Evolutionary conservation across 1,140 invertebrate genomes (phyloP).

Genomic region (Caerostris extrusa): DNA sequence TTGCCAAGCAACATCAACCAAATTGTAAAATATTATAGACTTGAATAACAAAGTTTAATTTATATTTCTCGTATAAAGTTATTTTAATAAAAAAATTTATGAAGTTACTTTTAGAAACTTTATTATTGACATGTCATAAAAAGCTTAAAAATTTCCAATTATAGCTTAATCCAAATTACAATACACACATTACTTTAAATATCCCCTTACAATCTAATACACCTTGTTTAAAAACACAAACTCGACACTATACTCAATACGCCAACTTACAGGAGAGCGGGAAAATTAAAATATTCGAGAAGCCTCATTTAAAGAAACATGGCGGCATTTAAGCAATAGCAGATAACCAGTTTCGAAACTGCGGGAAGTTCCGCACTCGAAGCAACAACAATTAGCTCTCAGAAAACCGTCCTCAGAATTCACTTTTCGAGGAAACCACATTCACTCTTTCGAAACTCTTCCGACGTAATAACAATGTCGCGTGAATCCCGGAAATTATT

Average conservation of each 20-base stretch:
- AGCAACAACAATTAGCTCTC: neutral
- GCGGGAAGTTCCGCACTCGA: neutral
- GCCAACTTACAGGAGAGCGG: too few relatives aligned
- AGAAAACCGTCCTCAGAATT: neutral
- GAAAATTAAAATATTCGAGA: neutral
- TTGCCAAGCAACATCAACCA: too few relatives aligned
- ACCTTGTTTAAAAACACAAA: neutral
- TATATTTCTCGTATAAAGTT: too few relatives aligned
- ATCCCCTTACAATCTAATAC: neutral
- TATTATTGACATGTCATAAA: too few relatives aligned
- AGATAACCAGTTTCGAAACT: neutral
- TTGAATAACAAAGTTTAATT: too few relatives aligned
- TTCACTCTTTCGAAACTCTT: slow-evolving; percentile 24
- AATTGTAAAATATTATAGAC: too few relatives aligned
- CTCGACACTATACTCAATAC: neutral
- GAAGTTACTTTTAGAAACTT: too few relatives aligned
- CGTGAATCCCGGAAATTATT: slow-evolving; percentile 55
- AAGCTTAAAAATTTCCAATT: too few relatives aligned
- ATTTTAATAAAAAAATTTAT: too few relatives aligned
- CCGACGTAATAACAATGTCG: slow-evolving; percentile 39
- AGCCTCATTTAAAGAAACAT: neutral
- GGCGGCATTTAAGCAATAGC: neutral
- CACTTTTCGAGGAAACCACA: neutral
- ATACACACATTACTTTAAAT: too few relatives aligned
- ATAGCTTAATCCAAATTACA: too few relatives aligned